A percentile compares a stretch with the other conserved stretches of the same genome.
These are phyloP conservation scores for Pycnonotus jocosus DNA, from an alignment of 2,113 vertebrate genomes.

Conservation along the genomic window DNA sequence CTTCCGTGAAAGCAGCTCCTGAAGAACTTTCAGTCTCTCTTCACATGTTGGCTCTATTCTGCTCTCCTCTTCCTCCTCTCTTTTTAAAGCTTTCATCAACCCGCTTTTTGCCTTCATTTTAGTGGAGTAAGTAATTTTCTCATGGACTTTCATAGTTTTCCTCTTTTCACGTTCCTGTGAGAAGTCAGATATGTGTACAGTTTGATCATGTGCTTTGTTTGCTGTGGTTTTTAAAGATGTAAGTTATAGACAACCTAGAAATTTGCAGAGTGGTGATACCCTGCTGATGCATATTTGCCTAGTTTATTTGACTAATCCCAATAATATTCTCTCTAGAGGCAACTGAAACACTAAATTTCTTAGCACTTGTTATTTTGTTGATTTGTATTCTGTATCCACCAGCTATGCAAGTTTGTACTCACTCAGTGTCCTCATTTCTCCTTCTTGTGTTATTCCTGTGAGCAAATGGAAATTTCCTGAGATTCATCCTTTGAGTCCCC, in stretches of 20 bases:
- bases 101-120: constrained; percentile 53
- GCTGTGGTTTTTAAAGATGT: neutral
- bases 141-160: constrained; percentile 71
- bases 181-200: neutral
- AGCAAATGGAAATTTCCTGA: neutral
- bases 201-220: neutral
- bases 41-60: neutral
- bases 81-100: constrained; percentile 65
- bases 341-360: neutral
- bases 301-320: neutral
- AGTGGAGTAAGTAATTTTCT: constrained; percentile 73
- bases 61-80: constrained; percentile 49
- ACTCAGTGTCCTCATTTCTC: neutral
- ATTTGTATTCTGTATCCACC: neutral
- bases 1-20: constrained; percentile 56
- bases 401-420: neutral
- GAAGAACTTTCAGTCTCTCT: constrained; percentile 12
- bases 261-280: neutral
- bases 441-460: neutral
- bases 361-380: neutral
- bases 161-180: constrained; percentile 75
- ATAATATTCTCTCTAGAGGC: neutral
- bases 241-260: neutral
- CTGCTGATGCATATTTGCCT: neutral
- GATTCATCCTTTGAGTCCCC: neutral